Base-by-base conservation (phyloP, 2,888 invertebrate genomes). In the Lasioglossum leucozonium region DNA sequence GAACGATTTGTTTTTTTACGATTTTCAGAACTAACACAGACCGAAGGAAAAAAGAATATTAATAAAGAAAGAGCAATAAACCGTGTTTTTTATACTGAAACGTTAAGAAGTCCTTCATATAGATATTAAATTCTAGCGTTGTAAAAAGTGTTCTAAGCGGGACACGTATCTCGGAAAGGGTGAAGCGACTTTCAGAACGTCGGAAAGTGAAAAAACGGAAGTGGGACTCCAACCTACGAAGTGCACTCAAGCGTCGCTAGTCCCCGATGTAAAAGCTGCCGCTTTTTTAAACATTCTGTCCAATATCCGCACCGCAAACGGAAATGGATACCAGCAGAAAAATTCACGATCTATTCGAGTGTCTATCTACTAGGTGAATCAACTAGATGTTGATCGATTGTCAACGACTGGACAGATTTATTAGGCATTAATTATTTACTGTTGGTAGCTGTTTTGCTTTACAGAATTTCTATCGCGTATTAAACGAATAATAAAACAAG, bases 211-310 rank as follows among this genome's bases (percentile, higher is more conserved):
- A 72, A 72, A 72, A 72, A 72, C 47, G 11, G 22, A 72, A 47
- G 44, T 44, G 30, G 30, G 47, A 72, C 30, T 72, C 11, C 72
- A 47, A 30, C 47, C 72, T 30, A 47, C 47, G 47, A 72, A 72
- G 47, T 47, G 47, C 72, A 72, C 72, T 72, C 72, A 34, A 72
- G 72, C 47, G 72, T 42, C 30, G 5, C 72, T 30, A 34, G 47
- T 72, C 34, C 34, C 47, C 47, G 22, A 11, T 22, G 47, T 34
- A 30, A 47, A 72, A 34, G 30, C 30, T 72, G 34, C 30, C 44
- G 44, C 47, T 34, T 72, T 72, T 72, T 47, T 47, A 47, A 72
- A 72, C 47, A 47, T 22, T 22, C 18, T 10, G 16, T 16, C 58
- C 16, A 18, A 18, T 44, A 47, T 34, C 22, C 18, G 47, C 10